These are phyloP conservation scores for Phalanger gymnotis DNA, from an alignment of 2,797 vertebrate species.

Conservation along the genomic window DNA sequence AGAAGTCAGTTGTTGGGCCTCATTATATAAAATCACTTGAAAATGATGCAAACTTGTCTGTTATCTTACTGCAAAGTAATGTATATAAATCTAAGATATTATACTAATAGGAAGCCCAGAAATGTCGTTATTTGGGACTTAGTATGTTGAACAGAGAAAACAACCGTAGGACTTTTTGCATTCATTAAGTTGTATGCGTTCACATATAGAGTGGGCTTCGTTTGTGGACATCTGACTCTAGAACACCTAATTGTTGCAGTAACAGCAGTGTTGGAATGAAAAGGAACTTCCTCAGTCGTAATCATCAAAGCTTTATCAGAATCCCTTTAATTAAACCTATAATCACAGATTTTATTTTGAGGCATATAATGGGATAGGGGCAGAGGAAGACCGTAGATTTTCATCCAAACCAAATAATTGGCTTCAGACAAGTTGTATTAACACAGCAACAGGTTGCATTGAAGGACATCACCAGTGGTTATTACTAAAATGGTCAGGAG, in stretches of 20 bases:
- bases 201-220: constrained; percentile 15
- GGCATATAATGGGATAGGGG: neutral
- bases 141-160: neutral
- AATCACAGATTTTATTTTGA: neutral
- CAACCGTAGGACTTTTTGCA: neutral
- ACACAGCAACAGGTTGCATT: neutral
- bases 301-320: neutral
- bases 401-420: neutral
- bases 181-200: constrained; percentile 17
- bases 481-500: neutral
- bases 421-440: neutral
- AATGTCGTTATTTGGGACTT: constrained; percentile 23
- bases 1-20: neutral
- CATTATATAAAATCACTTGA: constrained; percentile 26
- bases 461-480: neutral
- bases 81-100: constrained; percentile 25
- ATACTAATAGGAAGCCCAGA: neutral
- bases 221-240: constrained; percentile 48
- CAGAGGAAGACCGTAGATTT: neutral
- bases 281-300: constrained; percentile 38
- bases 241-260: neutral
- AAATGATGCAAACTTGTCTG: constrained; percentile 11
- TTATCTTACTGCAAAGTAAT: constrained; percentile 20
- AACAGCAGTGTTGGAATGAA: neutral
- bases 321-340: constrained; percentile 23